Percentiles rank a stretch among this genome's conserved stretches.
Conservation (phyloP, 2,797 vertebrate species). For the Nyctibius grandis region DNA sequence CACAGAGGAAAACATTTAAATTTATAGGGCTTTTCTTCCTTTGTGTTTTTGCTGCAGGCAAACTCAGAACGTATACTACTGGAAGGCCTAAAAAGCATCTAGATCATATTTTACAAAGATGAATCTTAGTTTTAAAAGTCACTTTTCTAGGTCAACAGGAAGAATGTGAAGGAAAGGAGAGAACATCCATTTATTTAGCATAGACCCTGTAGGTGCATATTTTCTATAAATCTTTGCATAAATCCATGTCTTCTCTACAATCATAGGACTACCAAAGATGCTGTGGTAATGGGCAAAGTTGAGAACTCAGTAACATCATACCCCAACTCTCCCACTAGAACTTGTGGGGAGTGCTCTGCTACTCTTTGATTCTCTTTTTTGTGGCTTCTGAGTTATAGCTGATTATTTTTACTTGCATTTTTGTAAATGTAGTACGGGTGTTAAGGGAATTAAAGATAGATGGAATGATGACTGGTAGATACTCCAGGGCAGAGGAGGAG, state of each 20-base stretch:
- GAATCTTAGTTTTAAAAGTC: neutral
- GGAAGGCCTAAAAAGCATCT: neutral
- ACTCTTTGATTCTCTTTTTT: neutral
- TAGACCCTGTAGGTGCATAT: neutral
- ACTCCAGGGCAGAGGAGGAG: neutral
- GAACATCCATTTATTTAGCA: neutral
- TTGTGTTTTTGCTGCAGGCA: neutral
- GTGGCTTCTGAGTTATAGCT: neutral
- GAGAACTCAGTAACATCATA: neutral
- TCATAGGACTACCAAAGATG: neutral
- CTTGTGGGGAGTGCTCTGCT: neutral
- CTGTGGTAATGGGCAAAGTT: neutral
- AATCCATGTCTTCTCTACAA: neutral
- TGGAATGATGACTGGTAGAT: neutral
- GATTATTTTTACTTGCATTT: neutral
- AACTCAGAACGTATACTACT: neutral
- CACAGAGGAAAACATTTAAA: neutral
- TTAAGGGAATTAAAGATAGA: neutral
- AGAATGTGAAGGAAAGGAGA: neutral
- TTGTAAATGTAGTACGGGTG: neutral
- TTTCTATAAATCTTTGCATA: neutral
- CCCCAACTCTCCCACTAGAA: neutral
- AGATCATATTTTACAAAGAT: neutral
- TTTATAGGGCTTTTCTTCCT: neutral
- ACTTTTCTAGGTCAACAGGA: neutral